Conservation (phyloP, 2,113 vertebrate genomes). For the Grantiella picta region DNA sequence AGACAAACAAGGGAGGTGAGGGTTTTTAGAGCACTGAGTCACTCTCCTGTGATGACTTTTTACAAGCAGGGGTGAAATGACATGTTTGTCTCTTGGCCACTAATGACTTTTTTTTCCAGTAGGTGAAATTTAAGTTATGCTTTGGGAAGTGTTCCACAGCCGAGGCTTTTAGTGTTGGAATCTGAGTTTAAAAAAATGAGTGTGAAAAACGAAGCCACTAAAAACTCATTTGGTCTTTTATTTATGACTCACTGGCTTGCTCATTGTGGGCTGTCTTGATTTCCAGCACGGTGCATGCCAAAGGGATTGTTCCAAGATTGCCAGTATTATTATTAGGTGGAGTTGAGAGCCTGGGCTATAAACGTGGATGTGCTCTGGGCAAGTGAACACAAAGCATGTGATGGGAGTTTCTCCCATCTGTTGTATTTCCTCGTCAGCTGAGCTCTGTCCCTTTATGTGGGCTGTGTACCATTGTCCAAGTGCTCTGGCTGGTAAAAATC, state of each 20-base stretch:
- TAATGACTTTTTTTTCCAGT: not conserved
- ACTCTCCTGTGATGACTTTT: not conserved
- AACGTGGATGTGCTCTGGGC: not conserved
- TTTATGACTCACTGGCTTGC: not conserved
- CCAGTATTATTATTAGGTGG: not conserved
- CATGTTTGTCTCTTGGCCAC: not conserved
- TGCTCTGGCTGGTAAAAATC: not conserved
- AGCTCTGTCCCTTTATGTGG: not conserved
- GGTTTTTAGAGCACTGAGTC: not conserved
- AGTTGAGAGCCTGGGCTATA: not conserved
- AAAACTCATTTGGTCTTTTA: not conserved
- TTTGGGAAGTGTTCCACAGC: not conserved
- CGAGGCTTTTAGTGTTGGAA: not conserved
- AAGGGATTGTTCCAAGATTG: not conserved
- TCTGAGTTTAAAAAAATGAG: not conserved
- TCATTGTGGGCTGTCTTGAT: not conserved
- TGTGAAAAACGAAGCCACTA: not conserved
- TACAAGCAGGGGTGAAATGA: not conserved
- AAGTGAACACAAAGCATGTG: not conserved
- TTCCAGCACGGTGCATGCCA: not conserved
- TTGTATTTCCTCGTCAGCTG: not conserved
- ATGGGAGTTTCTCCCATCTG: not conserved
- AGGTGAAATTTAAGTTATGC: not conserved
- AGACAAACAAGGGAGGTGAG: not conserved
- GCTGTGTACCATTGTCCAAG: fast-evolving